Evolutionary conservation across 2,888 invertebrate species (phyloP), one percentile per base, ranked within the genome.

Genomic region (Hypercompe scribonia): DNA sequence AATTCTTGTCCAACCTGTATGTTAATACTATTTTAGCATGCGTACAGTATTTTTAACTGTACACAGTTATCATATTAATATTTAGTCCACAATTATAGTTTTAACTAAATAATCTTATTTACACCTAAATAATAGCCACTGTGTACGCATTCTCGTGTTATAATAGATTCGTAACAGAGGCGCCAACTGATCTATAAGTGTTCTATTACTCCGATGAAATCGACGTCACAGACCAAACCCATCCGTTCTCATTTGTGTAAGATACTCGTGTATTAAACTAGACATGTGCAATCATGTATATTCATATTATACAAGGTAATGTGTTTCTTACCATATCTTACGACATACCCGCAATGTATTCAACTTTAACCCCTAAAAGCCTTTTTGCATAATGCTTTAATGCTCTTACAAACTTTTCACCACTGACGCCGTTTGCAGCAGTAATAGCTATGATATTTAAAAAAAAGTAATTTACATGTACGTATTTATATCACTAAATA

Each of bases 331-430:
- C 84, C 83, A 84, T 85, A 87, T 76, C 78, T 87, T 88, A 85
- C 84, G 80, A 85, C 86, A 86, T 82, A 72, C 50, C 66, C 50
- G 70, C 85, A 86, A 87, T 87, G 81, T 84, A 84, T 85, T 89
- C 86, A 89, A 90, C 91, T 91, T 75, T 85, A 85, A 91, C 90
- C 91, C 89, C 87, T 89, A 88, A 89, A 88, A 90, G 84, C 83
- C 81, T 75, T 81, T 85, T 88, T 87, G 82, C 86, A 87, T 85
- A 88, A 87, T 78, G 70, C 63, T 71, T 71, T 80, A 71, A 81
- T 58, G 42, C 73, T 67, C 28, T 68, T 13, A 58, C 36, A 36
- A 13, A 13, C 34, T 33, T 34, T 33, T 50, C 33, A 34, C 33
- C 67, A 36, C 24, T 2, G 15, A 24, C n/a, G n/a, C 10, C 54